A percentile compares a stretch with the other conserved stretches of the same genome.
Evolutionary conservation across 1,140 invertebrate genomes (phyloP).

Genomic region (Nymphalis io): DNA sequence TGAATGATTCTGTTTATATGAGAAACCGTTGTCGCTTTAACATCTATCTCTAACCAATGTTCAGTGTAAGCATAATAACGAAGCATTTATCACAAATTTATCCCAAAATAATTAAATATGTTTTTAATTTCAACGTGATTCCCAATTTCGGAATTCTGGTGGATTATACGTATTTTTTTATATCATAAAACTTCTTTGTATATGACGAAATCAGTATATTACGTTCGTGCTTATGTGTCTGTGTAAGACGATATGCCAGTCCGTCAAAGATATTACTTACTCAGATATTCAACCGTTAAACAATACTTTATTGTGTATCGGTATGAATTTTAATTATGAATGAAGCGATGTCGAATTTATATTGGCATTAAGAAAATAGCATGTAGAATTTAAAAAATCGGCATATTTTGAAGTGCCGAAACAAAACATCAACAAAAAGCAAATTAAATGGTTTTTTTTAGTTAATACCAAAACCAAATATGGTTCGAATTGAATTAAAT

Average conservation of each 20-base stretch:
- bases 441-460: neutral
- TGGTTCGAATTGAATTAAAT: neutral
- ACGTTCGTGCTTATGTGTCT: neutral
- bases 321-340: neutral
- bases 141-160: too few relatives aligned
- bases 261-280: neutral
- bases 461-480: neutral
- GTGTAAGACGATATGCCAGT: too few relatives aligned
- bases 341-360: neutral
- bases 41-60: conserved; percentile 9
- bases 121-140: too few relatives aligned
- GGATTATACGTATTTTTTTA: neutral
- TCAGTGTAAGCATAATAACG: conserved; percentile 20
- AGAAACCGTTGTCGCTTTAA: conserved; percentile 22
- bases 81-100: neutral
- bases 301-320: conserved; percentile 3
- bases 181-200: neutral
- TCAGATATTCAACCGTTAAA: neutral
- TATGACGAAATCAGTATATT: too few relatives aligned
- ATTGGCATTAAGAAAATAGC: too few relatives aligned
- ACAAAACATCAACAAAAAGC: neutral
- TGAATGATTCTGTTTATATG: conserved; percentile 27
- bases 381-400: too few relatives aligned
- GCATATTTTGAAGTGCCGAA: neutral
- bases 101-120: too few relatives aligned